These are phyloP conservation scores for Amphiprion ocellaris DNA, from an alignment of 2,113 vertebrate species.

Conservation along the genomic window DNA sequence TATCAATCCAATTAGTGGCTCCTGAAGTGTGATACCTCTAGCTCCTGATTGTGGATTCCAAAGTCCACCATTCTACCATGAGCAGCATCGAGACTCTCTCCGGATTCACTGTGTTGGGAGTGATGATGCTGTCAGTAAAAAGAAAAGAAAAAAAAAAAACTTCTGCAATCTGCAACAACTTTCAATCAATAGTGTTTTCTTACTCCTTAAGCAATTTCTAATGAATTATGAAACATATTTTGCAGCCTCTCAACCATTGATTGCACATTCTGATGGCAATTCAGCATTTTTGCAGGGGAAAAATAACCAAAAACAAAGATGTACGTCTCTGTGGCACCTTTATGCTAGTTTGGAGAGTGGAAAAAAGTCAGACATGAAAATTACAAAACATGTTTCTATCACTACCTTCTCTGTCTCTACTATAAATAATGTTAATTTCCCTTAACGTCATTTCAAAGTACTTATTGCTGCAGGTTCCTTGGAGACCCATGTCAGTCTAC, in stretches of 20 bases:
- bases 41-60: slow-evolving; percentile 6
- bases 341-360: background rate
- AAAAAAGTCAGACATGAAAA: background rate
- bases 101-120: slow-evolving; percentile 2
- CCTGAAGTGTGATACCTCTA: slow-evolving; percentile 30
- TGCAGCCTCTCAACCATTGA: slow-evolving; percentile 15
- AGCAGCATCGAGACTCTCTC: background rate
- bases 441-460: slow-evolving; percentile 26
- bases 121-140: slow-evolving; percentile 17
- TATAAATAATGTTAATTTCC: slow-evolving; percentile 34
- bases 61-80: background rate
- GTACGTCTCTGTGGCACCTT: background rate
- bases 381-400: background rate
- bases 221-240: slow-evolving; percentile 50
- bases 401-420: background rate
- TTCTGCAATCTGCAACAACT: slow-evolving; percentile 35
- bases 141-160: slow-evolving; percentile 17
- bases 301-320: background rate
- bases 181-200: slow-evolving; percentile 39
- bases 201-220: slow-evolving; percentile 29
- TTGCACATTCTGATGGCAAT: slow-evolving; percentile 25
- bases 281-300: slow-evolving; percentile 5
- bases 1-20: slow-evolving; percentile 39
- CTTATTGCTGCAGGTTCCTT: slow-evolving; percentile 16
- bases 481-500: slow-evolving; percentile 42